phyloP scores from a whole-genome alignment of 2,888 invertebrate genomes.

The Epicampocera succincta region DNA sequence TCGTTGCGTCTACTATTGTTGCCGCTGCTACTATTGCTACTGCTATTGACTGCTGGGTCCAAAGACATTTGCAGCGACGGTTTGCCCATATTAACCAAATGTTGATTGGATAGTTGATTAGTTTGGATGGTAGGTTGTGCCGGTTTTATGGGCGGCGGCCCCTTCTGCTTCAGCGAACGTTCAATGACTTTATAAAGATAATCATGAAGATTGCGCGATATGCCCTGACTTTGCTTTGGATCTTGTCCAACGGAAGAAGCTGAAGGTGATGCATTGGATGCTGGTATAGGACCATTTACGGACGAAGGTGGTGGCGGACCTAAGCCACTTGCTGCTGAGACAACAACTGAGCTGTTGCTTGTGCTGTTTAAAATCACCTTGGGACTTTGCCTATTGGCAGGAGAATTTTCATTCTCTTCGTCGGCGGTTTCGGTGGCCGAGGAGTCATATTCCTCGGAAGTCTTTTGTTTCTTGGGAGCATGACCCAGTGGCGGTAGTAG shows the following conservation, averaged over 20 bases:
- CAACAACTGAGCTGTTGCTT: slow-evolving; percentile 54
- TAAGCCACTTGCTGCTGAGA: slow-evolving; percentile 71
- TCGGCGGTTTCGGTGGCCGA: slow-evolving; percentile 94
- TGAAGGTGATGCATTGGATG: slow-evolving; percentile 41
- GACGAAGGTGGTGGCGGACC: slow-evolving; percentile 72
- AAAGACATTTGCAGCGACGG: slow-evolving; percentile 61
- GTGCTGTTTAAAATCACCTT: slow-evolving; percentile 80
- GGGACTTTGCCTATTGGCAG: slow-evolving; percentile 83
- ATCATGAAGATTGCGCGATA: slow-evolving; percentile 88
- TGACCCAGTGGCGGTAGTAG: slow-evolving; percentile 80
- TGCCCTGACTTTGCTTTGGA: slow-evolving; percentile 60
- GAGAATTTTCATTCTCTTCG: slow-evolving; percentile 87
- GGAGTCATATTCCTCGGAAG: slow-evolving; percentile 86
- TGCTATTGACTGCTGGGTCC: slow-evolving; percentile 53
- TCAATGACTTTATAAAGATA: slow-evolving; percentile 92
- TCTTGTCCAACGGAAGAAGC: slow-evolving; percentile 56
- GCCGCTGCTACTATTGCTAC: slow-evolving; percentile 61
- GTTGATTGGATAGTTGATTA: slow-evolving; percentile 61
- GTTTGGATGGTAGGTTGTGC: slow-evolving; percentile 34
- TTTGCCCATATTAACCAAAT: slow-evolving; percentile 53
- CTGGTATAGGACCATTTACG: slow-evolving; percentile 74
- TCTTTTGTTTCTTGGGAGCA: slow-evolving; percentile 81
- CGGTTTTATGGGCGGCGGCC: slow-evolving; percentile 77
- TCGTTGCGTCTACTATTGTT: slow-evolving; percentile 72
- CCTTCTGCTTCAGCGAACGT: slow-evolving; percentile 87